Evolutionary conservation across 2,888 invertebrate species (phyloP).

Genomic region (Pycnomerus fuliginosus): DNA sequence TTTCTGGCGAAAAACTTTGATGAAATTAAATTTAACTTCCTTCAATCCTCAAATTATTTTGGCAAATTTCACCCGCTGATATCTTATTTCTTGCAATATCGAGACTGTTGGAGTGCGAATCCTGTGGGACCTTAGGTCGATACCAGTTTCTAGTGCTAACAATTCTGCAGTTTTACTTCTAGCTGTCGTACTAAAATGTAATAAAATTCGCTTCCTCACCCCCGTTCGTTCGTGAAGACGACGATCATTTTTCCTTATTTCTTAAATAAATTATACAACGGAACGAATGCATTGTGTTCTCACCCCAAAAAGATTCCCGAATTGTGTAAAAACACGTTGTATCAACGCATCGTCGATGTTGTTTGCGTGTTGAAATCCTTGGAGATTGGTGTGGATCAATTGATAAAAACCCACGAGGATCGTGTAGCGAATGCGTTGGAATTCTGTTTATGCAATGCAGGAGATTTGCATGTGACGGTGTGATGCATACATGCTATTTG

Average conservation of each 20-base stretch:
- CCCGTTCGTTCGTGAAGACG: conserved; percentile 14
- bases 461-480: conserved; percentile 31
- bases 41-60: conserved; percentile 26
- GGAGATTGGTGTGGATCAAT: conserved; percentile 19
- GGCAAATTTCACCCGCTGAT: conserved; percentile 36
- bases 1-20: conserved; percentile 4
- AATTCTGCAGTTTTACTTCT: conserved; percentile 55
- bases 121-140: conserved; percentile 50
- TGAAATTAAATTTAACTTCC: conserved; percentile 23
- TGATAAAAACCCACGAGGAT: conserved; percentile 17
- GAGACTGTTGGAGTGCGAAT: conserved; percentile 51
- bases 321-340: conserved; percentile 1
- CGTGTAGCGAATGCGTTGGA: conserved; percentile 28
- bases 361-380: conserved; percentile 8
- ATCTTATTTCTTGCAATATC: conserved; percentile 51
- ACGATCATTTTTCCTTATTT: neutral
- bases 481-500: conserved; percentile 32
- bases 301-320: too few species aligned
- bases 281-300: too few species aligned
- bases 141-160: conserved; percentile 53
- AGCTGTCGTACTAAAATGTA: conserved; percentile 53
- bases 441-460: conserved; percentile 33
- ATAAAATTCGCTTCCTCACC: conserved; percentile 49
- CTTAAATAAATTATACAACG: too few species aligned
- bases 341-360: conserved; percentile 3